phyloP scores from a whole-genome alignment of 2,113 vertebrate species.

The Tenrec ecaudatus region DNA sequence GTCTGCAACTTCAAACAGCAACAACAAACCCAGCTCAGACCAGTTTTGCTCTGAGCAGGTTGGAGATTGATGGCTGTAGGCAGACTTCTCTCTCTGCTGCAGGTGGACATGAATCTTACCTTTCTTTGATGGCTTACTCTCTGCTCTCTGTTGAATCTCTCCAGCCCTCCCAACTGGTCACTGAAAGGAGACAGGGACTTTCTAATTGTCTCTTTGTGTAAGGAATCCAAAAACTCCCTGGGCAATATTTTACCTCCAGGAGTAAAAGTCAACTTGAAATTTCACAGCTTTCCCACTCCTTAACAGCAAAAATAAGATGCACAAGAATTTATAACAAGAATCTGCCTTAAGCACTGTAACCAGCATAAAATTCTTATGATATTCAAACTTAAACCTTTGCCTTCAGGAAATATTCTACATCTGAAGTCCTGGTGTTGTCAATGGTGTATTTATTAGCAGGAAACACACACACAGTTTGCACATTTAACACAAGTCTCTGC shows the following conservation, averaged over 20 bases:
- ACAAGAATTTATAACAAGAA: not conserved
- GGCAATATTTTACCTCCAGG: constrained; percentile 23
- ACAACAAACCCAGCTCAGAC: too few species aligned
- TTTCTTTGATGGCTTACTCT: not conserved
- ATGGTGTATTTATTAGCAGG: not conserved
- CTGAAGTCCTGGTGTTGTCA: not conserved
- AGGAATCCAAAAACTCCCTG: not conserved
- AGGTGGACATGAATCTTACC: not conserved
- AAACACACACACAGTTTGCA: not conserved
- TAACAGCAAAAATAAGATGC: not conserved
- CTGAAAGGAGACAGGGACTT: not conserved
- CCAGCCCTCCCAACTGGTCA: not conserved
- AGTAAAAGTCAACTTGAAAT: not conserved
- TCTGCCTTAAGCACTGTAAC: not conserved
- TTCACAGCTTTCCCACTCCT: not conserved
- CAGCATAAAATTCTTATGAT: not conserved
- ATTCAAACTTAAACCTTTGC: not conserved
- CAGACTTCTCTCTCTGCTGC: not conserved
- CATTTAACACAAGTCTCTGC: not conserved
- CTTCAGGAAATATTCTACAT: not conserved
- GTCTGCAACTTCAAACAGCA: not conserved
- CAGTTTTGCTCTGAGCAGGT: not conserved
- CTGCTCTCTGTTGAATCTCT: not conserved
- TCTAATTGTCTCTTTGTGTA: not conserved
- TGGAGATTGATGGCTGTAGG: not conserved